Evolutionary conservation across 1,140 invertebrate species (phyloP), one percentile per base, ranked within the genome.

Genomic region (Drosophila ercepeae): DNA sequence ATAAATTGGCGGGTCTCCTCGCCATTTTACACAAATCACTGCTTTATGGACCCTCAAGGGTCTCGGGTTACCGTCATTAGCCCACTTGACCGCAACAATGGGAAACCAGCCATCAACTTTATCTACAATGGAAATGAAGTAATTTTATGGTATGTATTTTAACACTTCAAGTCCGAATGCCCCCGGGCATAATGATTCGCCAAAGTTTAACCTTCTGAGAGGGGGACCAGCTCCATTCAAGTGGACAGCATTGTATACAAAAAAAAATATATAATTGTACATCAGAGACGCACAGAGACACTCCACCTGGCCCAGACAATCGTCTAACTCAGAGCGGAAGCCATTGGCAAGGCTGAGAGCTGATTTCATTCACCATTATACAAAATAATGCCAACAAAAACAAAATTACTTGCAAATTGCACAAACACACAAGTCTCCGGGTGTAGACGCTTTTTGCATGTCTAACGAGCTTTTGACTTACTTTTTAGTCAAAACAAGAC

Each of bases 231-330:
- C 46, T 32, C 16, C 34, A 41, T 19, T 57, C 29, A 69, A 74
- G 77, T 75, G 69, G 19, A 53, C 29, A 69, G 9, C 29, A 32
- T 32, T 32, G 9, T 19, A 50, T 23, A n/a, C n/a, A n/a, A n/a
- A n/a, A n/a, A n/a, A 74, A 68, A 73, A 81, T 75, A 84, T 63
- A 86, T 78, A 86, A 83, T 86, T 86, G 76, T 68, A 67, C 78
- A 71, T 19, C 53, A 44, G 59, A 44, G 67, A 71, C 45, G 60
- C 58, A 84, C 75, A 57, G 21, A 2, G 21, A 2, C 16, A 71
- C 54, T 32, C 9, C 29, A 32, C 29, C 9, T 71, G 55, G 51
- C 70, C 73, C 64, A 36, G 42, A 64, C 75, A 70, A 70, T 78
- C 78, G 76, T 68, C 50, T 49, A 11, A 36, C 29, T 27, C 36